phyloP scores from a whole-genome alignment of 2,888 invertebrate genomes.

The Caenorhabditis macrosperma region DNA sequence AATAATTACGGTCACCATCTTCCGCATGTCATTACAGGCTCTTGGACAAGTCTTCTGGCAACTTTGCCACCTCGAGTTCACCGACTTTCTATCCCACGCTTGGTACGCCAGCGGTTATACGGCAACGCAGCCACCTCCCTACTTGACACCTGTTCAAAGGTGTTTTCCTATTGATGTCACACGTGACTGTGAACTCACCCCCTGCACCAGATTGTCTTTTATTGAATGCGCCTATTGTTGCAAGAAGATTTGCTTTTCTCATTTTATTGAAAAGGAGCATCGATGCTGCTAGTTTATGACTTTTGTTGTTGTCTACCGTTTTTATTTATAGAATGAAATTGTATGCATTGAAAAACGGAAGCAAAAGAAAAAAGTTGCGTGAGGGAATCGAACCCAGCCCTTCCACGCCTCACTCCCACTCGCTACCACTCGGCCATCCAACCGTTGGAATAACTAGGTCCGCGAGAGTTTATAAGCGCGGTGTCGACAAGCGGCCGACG shows the following conservation, averaged over 20 bases:
- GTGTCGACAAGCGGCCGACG: too few species aligned
- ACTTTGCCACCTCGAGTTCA: background rate
- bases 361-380: too few species aligned
- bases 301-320: too few species aligned
- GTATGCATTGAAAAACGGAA: too few species aligned
- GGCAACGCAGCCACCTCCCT: background rate
- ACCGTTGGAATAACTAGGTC: too few species aligned
- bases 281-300: conserved; percentile 8
- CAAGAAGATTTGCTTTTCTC: background rate
- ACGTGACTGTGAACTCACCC: background rate
- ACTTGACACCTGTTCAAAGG: background rate
- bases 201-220: background rate
- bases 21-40: background rate
- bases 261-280: background rate
- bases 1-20: background rate
- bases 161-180: conserved; percentile 1
- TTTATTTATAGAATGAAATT: too few species aligned
- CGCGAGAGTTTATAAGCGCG: too few species aligned
- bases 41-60: background rate
- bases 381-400: too few species aligned
- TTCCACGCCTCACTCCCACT: too few species aligned
- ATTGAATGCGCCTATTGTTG: background rate
- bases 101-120: background rate
- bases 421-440: too few species aligned
- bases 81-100: background rate